Evolutionary conservation across 2,113 vertebrate species (phyloP), one percentile per base, ranked within the genome.

Genomic region (Elephantulus edwardii): DNA sequence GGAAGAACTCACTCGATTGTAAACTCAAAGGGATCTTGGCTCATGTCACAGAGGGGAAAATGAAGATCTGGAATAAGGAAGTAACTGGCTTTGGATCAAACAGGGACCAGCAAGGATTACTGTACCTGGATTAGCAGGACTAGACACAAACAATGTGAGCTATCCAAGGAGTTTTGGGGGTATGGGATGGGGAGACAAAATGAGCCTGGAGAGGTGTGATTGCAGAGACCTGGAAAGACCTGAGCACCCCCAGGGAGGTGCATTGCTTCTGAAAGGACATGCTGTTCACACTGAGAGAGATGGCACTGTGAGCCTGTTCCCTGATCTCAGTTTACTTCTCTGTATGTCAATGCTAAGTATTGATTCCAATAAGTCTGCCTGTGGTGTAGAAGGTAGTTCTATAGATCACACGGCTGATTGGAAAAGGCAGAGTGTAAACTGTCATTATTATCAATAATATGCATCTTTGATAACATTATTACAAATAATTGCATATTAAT

Each of bases 401-500:
- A 44, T 4, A 80, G 78, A 60, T 62, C 17, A 79, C 52, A 80
- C 7, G 40, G 40, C 6, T 0, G 42, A 40, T 14, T 71, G 30
- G 80, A 76, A 91, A 90, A 83, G 83, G 60, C 71, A 86, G 87
- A 48, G 0, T 44, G 80, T 66, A 74, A 62, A 78, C 1, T 80
- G 71, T 71, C 44, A 80, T 93, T 90, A 83, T 88, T 91, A 95
- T 77, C 80, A 93, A 91, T 94, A 72, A 81, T 79, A 91, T 30
- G 83, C 71, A 91, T 90, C 88, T 64, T 13, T 92, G 88, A 84
- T 89, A 93, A 70, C 60, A 92, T 88, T 86, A 91, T 79, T 85
- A 90, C 81, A 93, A 89, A 86, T 93, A 72, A 83, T 14, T 80
- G 60, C 38, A 62, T 30, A 90, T 89, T 90, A 70, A 88, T 70